phyloP scores from a whole-genome alignment of 1,140 invertebrate genomes.

The Diabrotica undecimpunctata region DNA sequence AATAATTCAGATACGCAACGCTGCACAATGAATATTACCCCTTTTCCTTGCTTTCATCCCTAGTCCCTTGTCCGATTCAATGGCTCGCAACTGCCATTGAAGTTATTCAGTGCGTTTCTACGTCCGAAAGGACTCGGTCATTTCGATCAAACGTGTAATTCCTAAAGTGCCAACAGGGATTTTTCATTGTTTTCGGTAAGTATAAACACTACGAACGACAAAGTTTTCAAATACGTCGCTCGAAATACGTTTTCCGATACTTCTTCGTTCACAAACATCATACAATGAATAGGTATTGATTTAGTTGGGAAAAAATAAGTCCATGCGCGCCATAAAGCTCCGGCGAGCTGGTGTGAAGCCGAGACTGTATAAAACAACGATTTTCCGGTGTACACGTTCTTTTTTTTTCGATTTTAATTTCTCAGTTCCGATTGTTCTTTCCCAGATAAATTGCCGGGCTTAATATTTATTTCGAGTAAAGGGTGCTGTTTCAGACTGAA shows the following conservation, averaged over 20 bases:
- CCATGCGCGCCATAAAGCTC: conserved; percentile 38
- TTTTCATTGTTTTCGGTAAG: conserved; percentile 7
- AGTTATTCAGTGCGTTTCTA: neutral
- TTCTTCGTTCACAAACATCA: conserved; percentile 12
- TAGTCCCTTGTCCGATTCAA: neutral
- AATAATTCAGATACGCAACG: too few relatives aligned
- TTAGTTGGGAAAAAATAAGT: conserved; percentile 42
- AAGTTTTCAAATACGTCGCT: neutral
- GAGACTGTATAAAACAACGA: conserved; percentile 38
- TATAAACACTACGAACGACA: neutral
- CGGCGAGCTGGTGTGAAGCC: conserved; percentile 29
- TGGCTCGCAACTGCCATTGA: neutral
- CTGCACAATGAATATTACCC: too few relatives aligned
- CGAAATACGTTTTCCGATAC: neutral
- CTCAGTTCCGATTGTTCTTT: conserved; percentile 9
- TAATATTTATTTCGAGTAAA: neutral
- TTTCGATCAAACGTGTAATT: neutral
- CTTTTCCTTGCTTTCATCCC: too few relatives aligned
- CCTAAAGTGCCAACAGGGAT: too few relatives aligned
- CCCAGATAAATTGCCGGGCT: neutral
- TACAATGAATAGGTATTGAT: conserved; percentile 30
- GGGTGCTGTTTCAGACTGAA: neutral
- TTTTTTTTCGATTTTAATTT: conserved; percentile 1
- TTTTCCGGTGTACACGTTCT: conserved; percentile 28
- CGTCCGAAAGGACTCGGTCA: neutral